Base-by-base conservation (phyloP, 64 coral and sea anemone genomes). In the Acropora tenuis region DNA sequence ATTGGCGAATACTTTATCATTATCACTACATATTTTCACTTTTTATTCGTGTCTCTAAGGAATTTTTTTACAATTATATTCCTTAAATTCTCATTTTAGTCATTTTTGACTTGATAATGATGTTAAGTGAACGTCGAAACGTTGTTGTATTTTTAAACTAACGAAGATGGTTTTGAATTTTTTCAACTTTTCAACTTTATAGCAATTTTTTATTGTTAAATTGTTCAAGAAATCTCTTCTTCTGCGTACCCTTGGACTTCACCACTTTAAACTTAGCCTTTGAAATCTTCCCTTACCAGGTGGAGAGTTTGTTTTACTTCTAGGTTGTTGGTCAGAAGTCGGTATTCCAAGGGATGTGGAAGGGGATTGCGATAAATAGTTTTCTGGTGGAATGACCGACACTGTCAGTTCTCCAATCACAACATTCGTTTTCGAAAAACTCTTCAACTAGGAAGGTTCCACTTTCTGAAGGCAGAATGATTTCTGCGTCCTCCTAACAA, bases 291-390 rank as follows among this genome's bases (percentile, higher is more conserved):
- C 59, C 11, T 15, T 10, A 13, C 59, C 59, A 18, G 59, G 45
- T 53, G 76, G 76, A 15, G 76, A 47, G 76, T 78, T 78, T 8
- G 76, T 78, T 78, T 78, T 78, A 78, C 76, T 78, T 78, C 76
- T 78, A 15, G 76, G 76, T 78, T 11, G 76, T 78, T 78, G 76
- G 45, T 53, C 48, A 78, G 76, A 78, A 78, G 50, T 78, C 0
- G 76, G 76, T 0, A 78, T 50, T 53, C 45, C 76, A 78, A 78
- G 45, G 45, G 76, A 78, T 13, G 48, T 78, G 45, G 76, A 78
- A 13, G 76, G 43, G 1, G 15, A 63, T 63, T 63, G 59, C 13
- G 59, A 63, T 88, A 43, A 50, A 76, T 11, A 76, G 85, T 58
- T 57, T 80, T 40, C 78, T 63, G 59, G 59, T 63, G 59, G 59